Evolutionary conservation across 2,113 vertebrate species (phyloP).

Genomic region (Galemys pyrenaicus): DNA sequence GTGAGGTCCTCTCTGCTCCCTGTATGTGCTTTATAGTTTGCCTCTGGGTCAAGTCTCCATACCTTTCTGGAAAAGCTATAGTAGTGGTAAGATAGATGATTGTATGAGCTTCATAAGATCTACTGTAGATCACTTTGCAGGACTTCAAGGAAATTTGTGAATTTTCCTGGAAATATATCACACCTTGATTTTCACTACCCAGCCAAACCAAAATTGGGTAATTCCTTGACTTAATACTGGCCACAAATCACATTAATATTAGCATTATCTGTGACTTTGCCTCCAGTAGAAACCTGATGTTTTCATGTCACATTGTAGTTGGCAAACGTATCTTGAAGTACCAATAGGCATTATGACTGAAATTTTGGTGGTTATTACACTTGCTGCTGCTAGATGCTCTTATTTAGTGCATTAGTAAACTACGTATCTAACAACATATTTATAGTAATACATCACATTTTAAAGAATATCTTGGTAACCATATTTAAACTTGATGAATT

Average conservation of each 20-base stretch:
- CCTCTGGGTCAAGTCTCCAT: neutral
- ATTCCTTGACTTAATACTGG: neutral
- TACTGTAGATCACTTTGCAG: neutral
- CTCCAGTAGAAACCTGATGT: neutral
- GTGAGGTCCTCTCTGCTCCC: neutral
- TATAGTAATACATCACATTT: neutral
- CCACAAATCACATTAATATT: neutral
- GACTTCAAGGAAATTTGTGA: neutral
- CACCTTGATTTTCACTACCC: neutral
- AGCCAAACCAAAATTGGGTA: neutral
- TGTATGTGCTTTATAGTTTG: neutral
- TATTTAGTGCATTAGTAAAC: constrained; percentile 40
- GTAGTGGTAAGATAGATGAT: neutral
- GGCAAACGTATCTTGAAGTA: constrained; percentile 13
- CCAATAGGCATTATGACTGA: neutral
- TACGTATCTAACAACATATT: neutral
- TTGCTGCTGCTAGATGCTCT: neutral
- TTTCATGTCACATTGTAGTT: neutral
- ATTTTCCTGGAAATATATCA: neutral
- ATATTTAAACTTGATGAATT: neutral
- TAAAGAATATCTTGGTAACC: constrained; percentile 2
- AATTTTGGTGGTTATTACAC: neutral
- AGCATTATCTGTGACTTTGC: neutral
- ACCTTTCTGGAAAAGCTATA: neutral
- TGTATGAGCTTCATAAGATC: neutral